Conservation (phyloP, 2,888 invertebrate genomes). For the Minunthozetes semirufus region DNA sequence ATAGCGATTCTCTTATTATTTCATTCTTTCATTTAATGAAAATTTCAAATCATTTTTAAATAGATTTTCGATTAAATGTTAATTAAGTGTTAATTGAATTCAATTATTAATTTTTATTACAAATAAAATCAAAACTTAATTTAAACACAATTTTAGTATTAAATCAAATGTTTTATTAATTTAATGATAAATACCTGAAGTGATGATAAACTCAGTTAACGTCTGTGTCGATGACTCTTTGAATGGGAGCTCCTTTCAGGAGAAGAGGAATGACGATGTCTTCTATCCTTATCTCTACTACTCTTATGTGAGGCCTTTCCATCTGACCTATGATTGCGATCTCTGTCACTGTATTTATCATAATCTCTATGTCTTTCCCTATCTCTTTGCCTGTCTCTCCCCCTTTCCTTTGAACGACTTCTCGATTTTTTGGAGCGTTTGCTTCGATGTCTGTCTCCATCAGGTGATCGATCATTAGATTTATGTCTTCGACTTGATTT, state of each 20-base stretch:
- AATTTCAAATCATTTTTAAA: too few relatives aligned
- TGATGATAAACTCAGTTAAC: neutral
- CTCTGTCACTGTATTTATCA: neutral
- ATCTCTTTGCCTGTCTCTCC: neutral
- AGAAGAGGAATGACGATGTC: neutral
- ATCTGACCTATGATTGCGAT: neutral
- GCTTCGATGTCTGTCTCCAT: constrained; percentile 15
- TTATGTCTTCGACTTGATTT: neutral
- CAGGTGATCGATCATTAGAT: neutral
- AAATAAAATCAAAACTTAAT: too few relatives aligned
- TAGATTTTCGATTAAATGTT: too few relatives aligned
- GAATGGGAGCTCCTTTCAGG: neutral
- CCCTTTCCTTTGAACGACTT: constrained; percentile 11
- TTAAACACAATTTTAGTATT: too few relatives aligned
- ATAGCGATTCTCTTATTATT: too few relatives aligned
- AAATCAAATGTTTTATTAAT: too few relatives aligned
- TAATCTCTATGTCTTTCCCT: neutral
- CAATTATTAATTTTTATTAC: too few relatives aligned
- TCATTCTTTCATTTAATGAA: too few relatives aligned
- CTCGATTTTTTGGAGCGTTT: neutral
- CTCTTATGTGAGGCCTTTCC: too few relatives aligned
- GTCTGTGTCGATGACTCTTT: neutral
- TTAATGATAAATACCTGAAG: neutral
- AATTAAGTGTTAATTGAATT: too few relatives aligned
- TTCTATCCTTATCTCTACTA: neutral